These are phyloP conservation scores for Schlechtendalia chinensis DNA, from an alignment of 1,140 invertebrate species.

Conservation along the genomic window DNA sequence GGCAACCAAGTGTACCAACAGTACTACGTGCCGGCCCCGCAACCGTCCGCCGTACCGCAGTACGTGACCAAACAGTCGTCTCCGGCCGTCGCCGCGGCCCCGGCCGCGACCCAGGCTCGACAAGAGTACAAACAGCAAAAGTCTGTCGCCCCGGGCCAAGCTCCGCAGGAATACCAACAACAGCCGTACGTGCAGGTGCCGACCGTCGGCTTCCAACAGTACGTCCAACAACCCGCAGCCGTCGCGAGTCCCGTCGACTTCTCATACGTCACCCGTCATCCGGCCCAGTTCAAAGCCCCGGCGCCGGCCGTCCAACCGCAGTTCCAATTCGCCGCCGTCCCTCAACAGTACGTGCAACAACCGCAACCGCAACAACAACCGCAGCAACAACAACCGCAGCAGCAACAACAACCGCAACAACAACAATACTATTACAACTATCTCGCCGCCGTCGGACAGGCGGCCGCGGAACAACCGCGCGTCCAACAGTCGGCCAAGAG, in stretches of 20 bases:
- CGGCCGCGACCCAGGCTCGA: not conserved
- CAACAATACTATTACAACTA: constrained; percentile 1
- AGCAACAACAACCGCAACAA: constrained; percentile 15
- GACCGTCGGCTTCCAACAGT: not conserved
- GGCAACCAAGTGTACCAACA: constrained; percentile 16
- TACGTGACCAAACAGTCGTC: constrained; percentile 37
- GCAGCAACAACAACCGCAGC: not conserved
- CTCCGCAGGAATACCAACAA: not conserved
- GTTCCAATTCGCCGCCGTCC: not conserved
- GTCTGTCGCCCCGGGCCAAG: not conserved
- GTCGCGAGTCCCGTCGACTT: not conserved
- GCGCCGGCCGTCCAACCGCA: not conserved
- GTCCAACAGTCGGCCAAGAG: constrained; percentile 37
- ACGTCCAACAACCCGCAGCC: constrained; percentile 4
- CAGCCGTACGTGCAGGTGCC: not conserved
- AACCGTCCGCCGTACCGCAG: constrained; percentile 12
- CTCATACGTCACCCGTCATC: constrained; percentile 25
- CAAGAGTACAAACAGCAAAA: constrained; percentile 11
- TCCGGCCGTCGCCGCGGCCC: not conserved
- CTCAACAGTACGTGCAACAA: constrained; percentile 30
- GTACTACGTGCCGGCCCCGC: constrained; percentile 6
- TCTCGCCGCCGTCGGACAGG: not conserved
- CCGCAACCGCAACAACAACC: too few species aligned
- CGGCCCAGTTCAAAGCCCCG: not conserved
- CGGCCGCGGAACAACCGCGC: not conserved